Evolutionary conservation across 2,888 invertebrate species (phyloP).

Genomic region (Melipona bicolor): DNA sequence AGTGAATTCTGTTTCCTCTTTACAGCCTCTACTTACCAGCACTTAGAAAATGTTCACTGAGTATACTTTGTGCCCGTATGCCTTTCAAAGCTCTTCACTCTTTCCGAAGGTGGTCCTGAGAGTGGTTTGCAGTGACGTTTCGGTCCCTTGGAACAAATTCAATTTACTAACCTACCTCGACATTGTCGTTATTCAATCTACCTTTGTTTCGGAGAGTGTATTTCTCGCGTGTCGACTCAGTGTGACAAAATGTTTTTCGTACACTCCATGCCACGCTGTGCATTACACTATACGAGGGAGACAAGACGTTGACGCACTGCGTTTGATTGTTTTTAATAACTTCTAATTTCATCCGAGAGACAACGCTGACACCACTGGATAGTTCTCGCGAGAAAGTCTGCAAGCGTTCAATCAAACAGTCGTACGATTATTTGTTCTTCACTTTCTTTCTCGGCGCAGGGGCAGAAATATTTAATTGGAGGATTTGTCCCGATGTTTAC

Average conservation of each 20-base stretch:
- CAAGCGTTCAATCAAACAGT: not conserved
- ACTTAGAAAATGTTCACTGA: conserved; percentile 60
- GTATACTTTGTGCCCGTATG: conserved; percentile 53
- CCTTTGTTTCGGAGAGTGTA: not conserved
- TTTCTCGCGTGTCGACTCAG: not conserved
- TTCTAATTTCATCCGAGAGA: not conserved
- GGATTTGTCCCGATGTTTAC: conserved; percentile 70
- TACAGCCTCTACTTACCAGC: conserved; percentile 61
- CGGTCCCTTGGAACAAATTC: conserved; percentile 50
- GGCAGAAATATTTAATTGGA: conserved; percentile 69
- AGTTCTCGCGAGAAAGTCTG: not conserved
- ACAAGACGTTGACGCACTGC: too few species aligned
- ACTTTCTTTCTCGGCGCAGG: not conserved
- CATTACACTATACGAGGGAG: too few species aligned
- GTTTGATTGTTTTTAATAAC: not conserved
- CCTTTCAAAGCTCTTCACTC: conserved; percentile 50
- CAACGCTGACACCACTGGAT: not conserved
- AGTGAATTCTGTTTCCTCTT: conserved; percentile 53
- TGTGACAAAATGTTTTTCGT: not conserved
- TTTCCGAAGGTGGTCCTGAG: conserved; percentile 49
- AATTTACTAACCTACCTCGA: conserved; percentile 52
- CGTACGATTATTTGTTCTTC: not conserved
- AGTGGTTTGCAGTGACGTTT: conserved; percentile 37
- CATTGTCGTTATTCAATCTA: conserved; percentile 27
- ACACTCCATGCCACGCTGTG: not conserved